Conservation (phyloP, 1,140 invertebrate genomes). For the Aphidius ervi region DNA sequence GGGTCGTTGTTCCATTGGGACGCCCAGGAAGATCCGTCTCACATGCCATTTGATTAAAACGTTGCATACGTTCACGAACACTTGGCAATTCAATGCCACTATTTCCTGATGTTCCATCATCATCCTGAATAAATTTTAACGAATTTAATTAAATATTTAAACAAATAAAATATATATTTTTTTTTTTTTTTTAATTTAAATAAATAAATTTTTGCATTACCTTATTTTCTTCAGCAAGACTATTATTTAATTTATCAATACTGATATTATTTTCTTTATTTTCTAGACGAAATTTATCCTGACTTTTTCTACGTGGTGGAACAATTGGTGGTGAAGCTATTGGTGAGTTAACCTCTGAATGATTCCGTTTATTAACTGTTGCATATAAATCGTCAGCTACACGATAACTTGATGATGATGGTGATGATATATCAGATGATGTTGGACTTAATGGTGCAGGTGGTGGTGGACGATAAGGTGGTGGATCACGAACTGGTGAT, state of each 20-base stretch:
- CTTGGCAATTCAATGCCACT: slow-evolving; percentile 61
- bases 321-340: slow-evolving; percentile 51
- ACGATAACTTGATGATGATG: not conserved
- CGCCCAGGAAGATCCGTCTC: slow-evolving; percentile 46
- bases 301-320: slow-evolving; percentile 56
- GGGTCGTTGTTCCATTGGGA: slow-evolving; percentile 48
- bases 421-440: slow-evolving; percentile 25
- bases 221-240: slow-evolving; percentile 37
- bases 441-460: slow-evolving; percentile 51
- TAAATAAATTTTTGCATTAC: slow-evolving; percentile 26
- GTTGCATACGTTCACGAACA: slow-evolving; percentile 87
- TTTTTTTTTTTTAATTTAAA: not conserved
- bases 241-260: slow-evolving; percentile 34
- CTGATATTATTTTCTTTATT: slow-evolving; percentile 49
- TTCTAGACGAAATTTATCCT: slow-evolving; percentile 51
- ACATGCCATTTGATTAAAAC: slow-evolving; percentile 86
- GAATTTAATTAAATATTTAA: slow-evolving; percentile 16
- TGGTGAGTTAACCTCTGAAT: slow-evolving; percentile 4
- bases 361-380: slow-evolving; percentile 14
- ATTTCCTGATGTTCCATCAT: slow-evolving; percentile 36
- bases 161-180: not conserved
- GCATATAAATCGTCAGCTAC: slow-evolving; percentile 18
- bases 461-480: slow-evolving; percentile 65
- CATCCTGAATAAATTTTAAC: slow-evolving; percentile 39
- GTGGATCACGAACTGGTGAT: slow-evolving; percentile 54